These are phyloP conservation scores for Aromia moschata DNA, from an alignment of 2,888 invertebrate species.

Conservation along the genomic window DNA sequence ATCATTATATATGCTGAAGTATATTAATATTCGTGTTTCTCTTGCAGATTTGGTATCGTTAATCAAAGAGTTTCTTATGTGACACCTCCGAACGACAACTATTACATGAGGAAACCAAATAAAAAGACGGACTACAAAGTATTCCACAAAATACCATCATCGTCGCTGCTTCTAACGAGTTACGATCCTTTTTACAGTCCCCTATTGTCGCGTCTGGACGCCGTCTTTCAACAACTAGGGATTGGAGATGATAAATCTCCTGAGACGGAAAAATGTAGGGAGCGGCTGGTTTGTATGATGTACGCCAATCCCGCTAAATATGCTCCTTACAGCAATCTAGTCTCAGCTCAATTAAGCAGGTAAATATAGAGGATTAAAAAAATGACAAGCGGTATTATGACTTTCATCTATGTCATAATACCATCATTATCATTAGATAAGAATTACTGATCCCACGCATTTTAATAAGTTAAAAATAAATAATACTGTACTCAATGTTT, in stretches of 20 bases:
- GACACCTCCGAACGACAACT: conserved; percentile 66
- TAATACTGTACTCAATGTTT: no score
- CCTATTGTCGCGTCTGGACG: conserved; percentile 81
- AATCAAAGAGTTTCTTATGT: conserved; percentile 72
- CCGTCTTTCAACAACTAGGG: conserved; percentile 81
- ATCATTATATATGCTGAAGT: no score
- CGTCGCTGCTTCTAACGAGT: conserved; percentile 82
- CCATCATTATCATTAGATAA: no score
- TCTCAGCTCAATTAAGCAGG: conserved; percentile 89
- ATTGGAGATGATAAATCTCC: conserved; percentile 64
- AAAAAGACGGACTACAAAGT: conserved; percentile 77
- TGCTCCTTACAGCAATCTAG: conserved; percentile 88
- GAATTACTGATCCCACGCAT: no score
- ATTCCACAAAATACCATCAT: conserved; percentile 87
- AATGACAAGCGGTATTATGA: no score
- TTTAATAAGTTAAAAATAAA: no score
- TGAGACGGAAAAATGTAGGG: conserved; percentile 77
- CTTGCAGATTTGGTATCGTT: conserved; percentile 66
- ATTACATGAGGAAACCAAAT: conserved; percentile 70
- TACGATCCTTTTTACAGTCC: conserved; percentile 94
- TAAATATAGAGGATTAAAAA: no score
- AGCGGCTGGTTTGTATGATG: conserved; percentile 87
- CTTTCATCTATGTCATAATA: no score
- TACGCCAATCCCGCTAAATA: conserved; percentile 88
- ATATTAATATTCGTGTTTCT: conserved; percentile 4